Evolutionary conservation across 2,113 vertebrate species (phyloP).

Genomic region (Callorhinus ursinus): DNA sequence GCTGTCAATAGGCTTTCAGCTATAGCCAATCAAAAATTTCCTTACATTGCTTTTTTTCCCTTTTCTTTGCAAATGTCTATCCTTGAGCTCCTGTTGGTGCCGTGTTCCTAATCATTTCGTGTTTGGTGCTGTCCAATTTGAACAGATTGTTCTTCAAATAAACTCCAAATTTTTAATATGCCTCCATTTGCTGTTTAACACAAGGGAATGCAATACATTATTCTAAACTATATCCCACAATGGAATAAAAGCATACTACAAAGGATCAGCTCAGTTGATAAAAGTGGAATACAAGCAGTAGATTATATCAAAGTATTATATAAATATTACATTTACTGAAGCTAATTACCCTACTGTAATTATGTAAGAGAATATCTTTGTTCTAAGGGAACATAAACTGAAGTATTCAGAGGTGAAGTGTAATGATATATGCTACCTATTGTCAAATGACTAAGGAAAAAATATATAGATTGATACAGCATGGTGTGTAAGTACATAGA

Average conservation of each 20-base stretch:
- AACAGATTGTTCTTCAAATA: not conserved
- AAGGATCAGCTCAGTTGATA: not conserved
- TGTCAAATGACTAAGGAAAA: not conserved
- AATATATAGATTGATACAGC: not conserved
- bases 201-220: not conserved
- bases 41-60: not conserved
- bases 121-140: not conserved
- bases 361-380: not conserved
- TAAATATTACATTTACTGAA: not conserved
- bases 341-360: not conserved
- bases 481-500: not conserved
- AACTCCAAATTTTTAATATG: not conserved
- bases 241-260: not conserved
- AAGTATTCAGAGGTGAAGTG: not conserved
- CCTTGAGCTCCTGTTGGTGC: not conserved
- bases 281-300: not conserved
- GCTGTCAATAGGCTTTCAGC: not conserved
- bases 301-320: not conserved
- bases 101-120: not conserved
- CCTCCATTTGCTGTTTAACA: not conserved
- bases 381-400: not conserved
- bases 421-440: not conserved
- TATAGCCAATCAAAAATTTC: not conserved
- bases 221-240: not conserved
- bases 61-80: not conserved